A percentile compares a stretch with the other conserved stretches of the same genome.
These are phyloP conservation scores for Stenichneumon culpator DNA, from an alignment of 2,888 invertebrate species.

Conservation along the genomic window DNA sequence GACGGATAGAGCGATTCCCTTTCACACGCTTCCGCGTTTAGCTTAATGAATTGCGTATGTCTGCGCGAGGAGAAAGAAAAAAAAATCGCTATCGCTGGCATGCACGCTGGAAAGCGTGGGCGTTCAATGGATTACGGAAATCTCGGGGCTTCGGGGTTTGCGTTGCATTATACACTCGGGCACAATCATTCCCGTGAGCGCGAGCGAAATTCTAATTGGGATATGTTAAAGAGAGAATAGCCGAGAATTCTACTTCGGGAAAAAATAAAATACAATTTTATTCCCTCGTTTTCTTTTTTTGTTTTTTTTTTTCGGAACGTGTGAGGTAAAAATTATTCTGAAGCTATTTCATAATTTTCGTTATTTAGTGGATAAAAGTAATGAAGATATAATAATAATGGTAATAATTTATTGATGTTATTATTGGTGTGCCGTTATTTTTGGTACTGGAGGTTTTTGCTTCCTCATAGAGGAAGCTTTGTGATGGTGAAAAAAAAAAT, in stretches of 20 bases:
- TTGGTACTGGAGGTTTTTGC: too few species aligned
- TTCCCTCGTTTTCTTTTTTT: background rate
- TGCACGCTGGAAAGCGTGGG: slow-evolving; percentile 47
- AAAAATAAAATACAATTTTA: background rate
- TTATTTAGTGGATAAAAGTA: too few species aligned
- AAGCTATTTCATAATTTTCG: too few species aligned
- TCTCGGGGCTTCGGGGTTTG: slow-evolving; percentile 2
- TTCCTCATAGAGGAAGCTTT: too few species aligned
- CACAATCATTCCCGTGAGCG: slow-evolving; percentile 11
- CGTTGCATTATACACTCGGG: slow-evolving; percentile 32
- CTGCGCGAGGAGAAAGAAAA: slow-evolving; percentile 1
- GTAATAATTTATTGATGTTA: too few species aligned
- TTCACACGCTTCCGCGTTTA: slow-evolving; percentile 65
- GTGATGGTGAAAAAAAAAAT: too few species aligned
- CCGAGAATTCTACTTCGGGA: background rate
- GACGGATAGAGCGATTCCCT: slow-evolving; percentile 43
- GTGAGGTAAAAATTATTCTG: too few species aligned
- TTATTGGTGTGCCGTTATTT: too few species aligned
- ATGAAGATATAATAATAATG: too few species aligned
- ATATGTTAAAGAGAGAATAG: background rate
- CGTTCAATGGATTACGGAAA: slow-evolving; percentile 59
- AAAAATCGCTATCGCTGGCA: background rate
- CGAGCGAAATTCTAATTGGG: slow-evolving; percentile 9
- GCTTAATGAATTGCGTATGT: slow-evolving; percentile 51
- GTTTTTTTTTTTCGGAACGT: too few species aligned